Evolutionary conservation across 2,113 vertebrate genomes (phyloP), one percentile per base, ranked within the genome.

Genomic region (Himantopus leucocephalus): DNA sequence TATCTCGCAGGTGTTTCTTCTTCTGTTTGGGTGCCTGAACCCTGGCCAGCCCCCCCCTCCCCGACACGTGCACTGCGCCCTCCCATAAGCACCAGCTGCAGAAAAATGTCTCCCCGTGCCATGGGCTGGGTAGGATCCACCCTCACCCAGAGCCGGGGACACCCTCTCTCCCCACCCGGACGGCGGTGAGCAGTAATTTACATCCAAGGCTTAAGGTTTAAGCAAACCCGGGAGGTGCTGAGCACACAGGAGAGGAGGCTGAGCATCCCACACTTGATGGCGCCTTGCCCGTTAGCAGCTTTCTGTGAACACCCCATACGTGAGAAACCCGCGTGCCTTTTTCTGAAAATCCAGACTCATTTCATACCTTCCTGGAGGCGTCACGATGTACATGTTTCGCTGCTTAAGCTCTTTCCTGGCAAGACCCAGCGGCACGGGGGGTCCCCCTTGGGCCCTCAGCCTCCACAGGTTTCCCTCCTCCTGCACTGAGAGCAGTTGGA

Each of bases 31-130:
- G 26, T 37, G 53, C 22, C 67, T 67, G 67, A 67, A 74, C 11
- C 12, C 30, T 0, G 3, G 60, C 39, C 48, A 74, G 86, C 16
- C 45, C 17, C 45, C 16, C 17, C 6, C 43, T 8, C 48, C 23
- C 29, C 0, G 2, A 70, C 50, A 50, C 14, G 39, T 0, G 1
- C 1, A 1, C 32, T n/a, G 43, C 1, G 1, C 20, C 20, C 34
- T 47, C 34, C 52, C 16, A 6, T 35, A 78, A 78, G 62, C 48
- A 52, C 14, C 62, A 75, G 32, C 48, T 80, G 55, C 27, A 35
- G 74, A 34, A 50, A 48, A 67, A 35, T 29, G 6, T 43, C 45
- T 55, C 34, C 1, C 1, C 24, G 39, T 73, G 60, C 21, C 43
- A 47, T 15, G 29, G 37, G 21, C 39, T 73, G 14, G 1, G 0